Conservation (phyloP, 1,140 invertebrate species). For the Papilio helenus region DNA sequence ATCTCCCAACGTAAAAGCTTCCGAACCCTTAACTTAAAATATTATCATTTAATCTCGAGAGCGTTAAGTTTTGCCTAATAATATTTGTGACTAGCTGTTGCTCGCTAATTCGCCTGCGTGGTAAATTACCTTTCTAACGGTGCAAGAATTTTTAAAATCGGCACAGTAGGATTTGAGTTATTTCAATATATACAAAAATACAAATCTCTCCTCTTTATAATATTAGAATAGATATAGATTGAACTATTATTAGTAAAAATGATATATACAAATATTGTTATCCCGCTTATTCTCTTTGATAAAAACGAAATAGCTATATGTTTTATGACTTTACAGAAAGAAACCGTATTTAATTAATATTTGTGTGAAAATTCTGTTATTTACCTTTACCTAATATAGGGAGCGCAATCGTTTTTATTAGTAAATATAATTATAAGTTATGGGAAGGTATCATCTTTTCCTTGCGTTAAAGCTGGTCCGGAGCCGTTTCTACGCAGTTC, state of each 20-base stretch:
- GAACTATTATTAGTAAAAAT: too few species aligned
- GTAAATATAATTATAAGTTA: not conserved
- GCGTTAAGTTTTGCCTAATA: not conserved
- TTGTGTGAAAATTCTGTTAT: not conserved
- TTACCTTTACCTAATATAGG: not conserved
- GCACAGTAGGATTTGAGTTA: too few species aligned
- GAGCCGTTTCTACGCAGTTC: constrained; percentile 32
- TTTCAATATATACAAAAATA: too few species aligned
- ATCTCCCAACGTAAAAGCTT: constrained; percentile 26
- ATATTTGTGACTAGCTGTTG: too few species aligned
- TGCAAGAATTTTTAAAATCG: too few species aligned
- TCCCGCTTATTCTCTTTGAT: too few species aligned
- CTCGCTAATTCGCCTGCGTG: too few species aligned
- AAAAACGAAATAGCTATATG: not conserved
- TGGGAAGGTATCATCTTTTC: constrained; percentile 14
- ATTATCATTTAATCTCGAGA: constrained; percentile 33
- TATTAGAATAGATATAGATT: too few species aligned
- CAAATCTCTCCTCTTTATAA: too few species aligned
- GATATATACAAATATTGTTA: too few species aligned
- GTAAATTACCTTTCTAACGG: too few species aligned
- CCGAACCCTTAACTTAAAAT: constrained; percentile 25
- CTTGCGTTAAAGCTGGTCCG: constrained; percentile 14
- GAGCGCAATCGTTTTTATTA: not conserved
- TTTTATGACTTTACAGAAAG: not conserved
- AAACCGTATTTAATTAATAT: not conserved